Conservation (phyloP, 2,797 vertebrate genomes). For the Darevskia nairensis region DNA sequence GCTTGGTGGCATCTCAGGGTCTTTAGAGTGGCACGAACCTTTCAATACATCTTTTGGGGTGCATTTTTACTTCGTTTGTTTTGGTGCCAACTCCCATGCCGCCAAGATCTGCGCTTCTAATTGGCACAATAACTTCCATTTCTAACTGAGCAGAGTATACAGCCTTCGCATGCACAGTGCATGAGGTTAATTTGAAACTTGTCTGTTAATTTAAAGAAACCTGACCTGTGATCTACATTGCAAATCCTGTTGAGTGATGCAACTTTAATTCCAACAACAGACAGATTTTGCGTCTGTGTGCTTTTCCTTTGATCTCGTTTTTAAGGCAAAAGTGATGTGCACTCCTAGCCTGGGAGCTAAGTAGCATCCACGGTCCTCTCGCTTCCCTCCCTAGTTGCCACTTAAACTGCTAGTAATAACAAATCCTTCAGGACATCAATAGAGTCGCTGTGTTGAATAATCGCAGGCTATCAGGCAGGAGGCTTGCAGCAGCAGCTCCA, state of each 20-base stretch:
- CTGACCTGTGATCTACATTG: not conserved
- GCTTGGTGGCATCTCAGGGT: not conserved
- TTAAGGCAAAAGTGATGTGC: not conserved
- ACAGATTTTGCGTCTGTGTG: not conserved
- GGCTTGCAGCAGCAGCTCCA: constrained; percentile 63
- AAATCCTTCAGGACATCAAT: constrained; percentile 58
- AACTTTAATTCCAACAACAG: rapidly evolving
- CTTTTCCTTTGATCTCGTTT: not conserved
- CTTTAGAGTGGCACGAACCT: not conserved
- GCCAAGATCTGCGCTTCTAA: not conserved
- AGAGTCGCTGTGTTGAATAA: constrained; percentile 62
- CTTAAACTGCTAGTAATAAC: constrained; percentile 62
- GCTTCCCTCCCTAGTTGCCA: constrained; percentile 16
- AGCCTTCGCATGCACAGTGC: not conserved
- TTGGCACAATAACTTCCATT: not conserved
- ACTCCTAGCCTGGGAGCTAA: not conserved
- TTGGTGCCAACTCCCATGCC: not conserved
- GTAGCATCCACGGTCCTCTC: not conserved
- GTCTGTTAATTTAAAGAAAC: not conserved
- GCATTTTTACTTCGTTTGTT: not conserved
- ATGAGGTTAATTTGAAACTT: constrained; percentile 19
- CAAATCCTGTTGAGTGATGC: not conserved
- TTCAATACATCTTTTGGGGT: constrained; percentile 16
- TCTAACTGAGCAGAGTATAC: not conserved
- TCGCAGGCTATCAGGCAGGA: constrained; percentile 61